Conservation (phyloP, 2,888 invertebrate species). For the Tricholauxania praeusta region DNA sequence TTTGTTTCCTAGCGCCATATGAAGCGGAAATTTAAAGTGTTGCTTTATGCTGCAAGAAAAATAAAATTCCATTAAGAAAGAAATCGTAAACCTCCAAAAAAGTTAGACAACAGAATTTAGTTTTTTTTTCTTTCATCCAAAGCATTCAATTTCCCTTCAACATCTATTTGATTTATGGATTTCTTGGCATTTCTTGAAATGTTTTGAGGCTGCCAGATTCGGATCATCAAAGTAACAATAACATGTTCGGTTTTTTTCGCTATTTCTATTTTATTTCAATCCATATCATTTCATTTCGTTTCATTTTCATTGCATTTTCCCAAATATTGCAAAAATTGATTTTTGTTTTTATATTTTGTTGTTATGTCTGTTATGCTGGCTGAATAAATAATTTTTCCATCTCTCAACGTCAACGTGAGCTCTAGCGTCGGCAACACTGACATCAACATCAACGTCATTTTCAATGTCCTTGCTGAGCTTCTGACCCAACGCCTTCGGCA, state of each 20-base stretch:
- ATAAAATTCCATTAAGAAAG: neutral
- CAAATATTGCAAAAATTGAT: slow-evolving; percentile 37
- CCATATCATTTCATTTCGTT: slow-evolving; percentile 15
- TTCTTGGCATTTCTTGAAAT: neutral
- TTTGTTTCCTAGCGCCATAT: neutral
- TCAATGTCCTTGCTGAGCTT: no score
- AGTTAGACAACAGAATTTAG: neutral
- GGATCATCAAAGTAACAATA: slow-evolving; percentile 1
- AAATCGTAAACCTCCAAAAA: neutral
- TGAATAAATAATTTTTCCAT: slow-evolving; percentile 40
- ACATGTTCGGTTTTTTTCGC: neutral
- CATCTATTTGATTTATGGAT: neutral
- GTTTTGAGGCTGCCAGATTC: neutral
- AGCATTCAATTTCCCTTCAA: no score
- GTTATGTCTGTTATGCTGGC: slow-evolving; percentile 29
- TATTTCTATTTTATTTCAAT: slow-evolving; percentile 4
- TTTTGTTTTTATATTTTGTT: slow-evolving; percentile 30
- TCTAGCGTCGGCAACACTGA: neutral
- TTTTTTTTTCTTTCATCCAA: no score
- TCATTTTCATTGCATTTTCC: slow-evolving; percentile 13
- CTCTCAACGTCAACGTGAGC: neutral
- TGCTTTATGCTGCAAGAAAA: neutral
- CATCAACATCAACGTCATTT: no score
- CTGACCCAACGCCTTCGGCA: neutral
- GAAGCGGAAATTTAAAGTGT: slow-evolving; percentile 20